Percentiles rank a stretch among this genome's conserved stretches.
phyloP scores from a whole-genome alignment of 2,113 vertebrate genomes.

The Hyperopisus bebe region DNA sequence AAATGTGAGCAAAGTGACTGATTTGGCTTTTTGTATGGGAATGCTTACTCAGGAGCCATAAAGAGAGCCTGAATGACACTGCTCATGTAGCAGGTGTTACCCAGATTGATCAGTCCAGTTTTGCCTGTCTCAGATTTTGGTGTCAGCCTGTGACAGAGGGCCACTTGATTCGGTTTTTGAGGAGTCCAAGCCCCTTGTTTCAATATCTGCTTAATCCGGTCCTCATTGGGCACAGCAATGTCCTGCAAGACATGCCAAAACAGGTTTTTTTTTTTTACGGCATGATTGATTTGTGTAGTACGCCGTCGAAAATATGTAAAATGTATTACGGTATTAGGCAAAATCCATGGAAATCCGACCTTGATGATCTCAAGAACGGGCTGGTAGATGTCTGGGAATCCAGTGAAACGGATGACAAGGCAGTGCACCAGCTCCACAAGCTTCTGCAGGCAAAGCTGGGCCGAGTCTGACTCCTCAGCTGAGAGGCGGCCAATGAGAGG shows the following conservation, averaged over 20 bases:
- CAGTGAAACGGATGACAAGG: constrained; percentile 73
- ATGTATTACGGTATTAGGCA: not conserved
- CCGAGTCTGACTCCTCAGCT: constrained; percentile 67
- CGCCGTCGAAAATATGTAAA: not conserved
- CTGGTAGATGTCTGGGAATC: constrained; percentile 72
- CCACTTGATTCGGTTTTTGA: constrained; percentile 62
- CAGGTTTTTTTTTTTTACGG: not conserved
- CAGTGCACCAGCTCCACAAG: constrained; percentile 67
- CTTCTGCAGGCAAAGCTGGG: constrained; percentile 60
- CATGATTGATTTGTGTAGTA: not conserved
- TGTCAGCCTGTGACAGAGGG: constrained; percentile 63
- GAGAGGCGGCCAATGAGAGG: constrained; percentile 60
- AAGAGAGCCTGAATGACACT: constrained; percentile 73
- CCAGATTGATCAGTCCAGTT: constrained; percentile 71
- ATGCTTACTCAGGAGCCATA: constrained; percentile 75
- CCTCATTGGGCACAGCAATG: constrained; percentile 66
- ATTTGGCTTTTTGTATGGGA: not conserved
- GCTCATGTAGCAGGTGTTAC: constrained; percentile 78
- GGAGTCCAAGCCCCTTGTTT: constrained; percentile 73
- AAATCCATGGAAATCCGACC: not conserved
- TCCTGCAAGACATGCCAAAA: constrained; percentile 44
- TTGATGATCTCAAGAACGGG: constrained; percentile 51
- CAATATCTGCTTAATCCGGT: constrained; percentile 69
- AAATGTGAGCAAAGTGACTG: not conserved
- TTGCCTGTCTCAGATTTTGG: constrained; percentile 73